A percentile compares a stretch with the other conserved stretches of the same genome.
Conservation (phyloP, 92 coral and sea anemone species). For the Muricea muricata region DNA sequence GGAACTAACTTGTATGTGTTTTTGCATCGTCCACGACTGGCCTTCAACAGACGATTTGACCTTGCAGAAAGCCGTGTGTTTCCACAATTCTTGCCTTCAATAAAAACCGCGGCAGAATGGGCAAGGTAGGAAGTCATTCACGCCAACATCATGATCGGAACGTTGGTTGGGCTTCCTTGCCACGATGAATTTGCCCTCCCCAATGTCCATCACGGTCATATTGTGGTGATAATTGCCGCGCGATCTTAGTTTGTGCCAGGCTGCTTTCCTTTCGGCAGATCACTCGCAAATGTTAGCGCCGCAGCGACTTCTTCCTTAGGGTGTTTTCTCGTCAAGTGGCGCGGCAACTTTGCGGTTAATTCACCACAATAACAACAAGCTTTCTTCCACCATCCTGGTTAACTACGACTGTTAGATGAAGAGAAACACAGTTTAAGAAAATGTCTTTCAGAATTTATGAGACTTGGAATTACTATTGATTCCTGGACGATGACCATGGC, state of each 20-base stretch:
- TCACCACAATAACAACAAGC: no score
- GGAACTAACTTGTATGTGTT: conserved; percentile 38
- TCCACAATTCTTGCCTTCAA: conserved; percentile 62
- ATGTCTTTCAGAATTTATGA: no score
- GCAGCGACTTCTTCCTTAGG: conserved; percentile 8
- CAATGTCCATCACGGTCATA: neutral
- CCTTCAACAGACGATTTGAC: no score
- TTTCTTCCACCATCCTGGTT: no score
- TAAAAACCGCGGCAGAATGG: no score
- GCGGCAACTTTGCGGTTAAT: no score
- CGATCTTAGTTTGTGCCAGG: neutral
- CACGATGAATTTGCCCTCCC: neutral
- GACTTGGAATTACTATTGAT: no score
- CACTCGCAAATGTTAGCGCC: neutral
- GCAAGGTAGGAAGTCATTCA: conserved; percentile 55
- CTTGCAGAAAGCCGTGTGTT: conserved; percentile 40
- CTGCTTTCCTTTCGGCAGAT: neutral
- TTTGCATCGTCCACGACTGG: neutral
- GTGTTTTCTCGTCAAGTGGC: no score
- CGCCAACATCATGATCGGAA: neutral
- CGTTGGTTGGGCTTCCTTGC: neutral
- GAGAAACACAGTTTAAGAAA: no score
- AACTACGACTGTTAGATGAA: no score
- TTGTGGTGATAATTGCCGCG: conserved; percentile 39
- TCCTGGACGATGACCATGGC: no score